Conservation (phyloP, 1,140 invertebrate genomes). For the Semibalanus balanoides region DNA sequence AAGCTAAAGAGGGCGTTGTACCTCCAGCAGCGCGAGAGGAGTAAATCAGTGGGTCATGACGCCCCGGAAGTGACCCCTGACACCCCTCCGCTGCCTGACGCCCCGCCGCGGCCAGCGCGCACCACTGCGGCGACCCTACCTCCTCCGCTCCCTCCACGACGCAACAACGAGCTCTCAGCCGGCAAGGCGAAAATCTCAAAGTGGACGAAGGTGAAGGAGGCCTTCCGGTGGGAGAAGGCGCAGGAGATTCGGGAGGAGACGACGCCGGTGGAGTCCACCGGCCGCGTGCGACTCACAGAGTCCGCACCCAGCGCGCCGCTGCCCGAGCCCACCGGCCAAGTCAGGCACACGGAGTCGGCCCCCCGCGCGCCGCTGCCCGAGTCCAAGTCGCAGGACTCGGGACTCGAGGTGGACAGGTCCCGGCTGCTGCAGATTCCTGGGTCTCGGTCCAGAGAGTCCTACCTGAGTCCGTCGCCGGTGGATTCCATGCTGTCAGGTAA, state of each 20-base stretch:
- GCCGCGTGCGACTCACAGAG: too few species aligned
- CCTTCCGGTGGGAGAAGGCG: constrained; percentile 49
- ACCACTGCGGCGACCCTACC: neutral
- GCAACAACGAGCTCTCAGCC: neutral
- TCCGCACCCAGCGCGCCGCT: neutral
- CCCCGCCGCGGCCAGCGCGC: neutral
- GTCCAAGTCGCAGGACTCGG: constrained; percentile 31
- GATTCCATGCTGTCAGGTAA: neutral
- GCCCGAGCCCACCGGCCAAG: constrained; percentile 26
- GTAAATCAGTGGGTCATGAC: constrained; percentile 35
- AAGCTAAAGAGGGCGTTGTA: constrained; percentile 13
- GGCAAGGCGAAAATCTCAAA: constrained; percentile 47
- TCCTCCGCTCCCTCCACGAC: neutral
- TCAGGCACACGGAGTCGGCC: too few species aligned
- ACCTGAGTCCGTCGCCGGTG: neutral
- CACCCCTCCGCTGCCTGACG: constrained; percentile 27
- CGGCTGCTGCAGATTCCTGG: constrained; percentile 15
- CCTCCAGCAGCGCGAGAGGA: constrained; percentile 26
- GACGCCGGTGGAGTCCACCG: neutral
- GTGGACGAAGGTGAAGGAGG: constrained; percentile 68
- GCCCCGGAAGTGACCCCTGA: constrained; percentile 22
- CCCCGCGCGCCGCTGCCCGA: constrained; percentile 15
- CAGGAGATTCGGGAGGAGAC: constrained; percentile 7
- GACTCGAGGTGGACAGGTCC: constrained; percentile 22
- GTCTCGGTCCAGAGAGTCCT: constrained; percentile 6